These are phyloP conservation scores for Merops nubicus DNA, from an alignment of 2,113 vertebrate genomes.

Conservation along the genomic window DNA sequence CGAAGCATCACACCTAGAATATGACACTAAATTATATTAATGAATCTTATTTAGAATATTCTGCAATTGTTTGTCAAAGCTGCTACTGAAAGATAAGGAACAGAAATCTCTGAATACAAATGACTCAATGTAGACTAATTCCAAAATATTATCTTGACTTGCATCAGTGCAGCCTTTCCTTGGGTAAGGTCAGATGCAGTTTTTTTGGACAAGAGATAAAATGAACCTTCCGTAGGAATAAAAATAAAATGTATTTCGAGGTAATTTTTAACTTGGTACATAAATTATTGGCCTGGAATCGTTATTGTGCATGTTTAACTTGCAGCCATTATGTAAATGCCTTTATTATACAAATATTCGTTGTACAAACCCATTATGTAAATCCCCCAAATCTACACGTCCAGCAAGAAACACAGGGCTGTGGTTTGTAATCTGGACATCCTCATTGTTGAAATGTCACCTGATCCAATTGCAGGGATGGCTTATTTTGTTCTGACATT, in stretches of 20 bases:
- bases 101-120: constrained; percentile 56
- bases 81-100: constrained; percentile 50
- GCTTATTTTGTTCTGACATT: constrained; percentile 67
- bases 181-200: neutral
- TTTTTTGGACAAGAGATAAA: constrained; percentile 51
- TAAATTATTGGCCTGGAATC: constrained; percentile 68
- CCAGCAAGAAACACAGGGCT: neutral
- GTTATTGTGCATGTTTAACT: constrained; percentile 70
- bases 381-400: constrained; percentile 60
- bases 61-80: constrained; percentile 51
- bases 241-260: constrained; percentile 59
- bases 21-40: constrained; percentile 36
- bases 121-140: constrained; percentile 21
- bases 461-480: constrained; percentile 70
- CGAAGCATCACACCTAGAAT: neutral
- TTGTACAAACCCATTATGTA: constrained; percentile 66
- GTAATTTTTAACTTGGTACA: constrained; percentile 62
- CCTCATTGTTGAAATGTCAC: constrained; percentile 69
- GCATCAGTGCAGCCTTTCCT: constrained; percentile 6
- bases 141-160: neutral
- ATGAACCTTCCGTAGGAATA: constrained; percentile 44
- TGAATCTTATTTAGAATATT: constrained; percentile 29
- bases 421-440: constrained; percentile 47
- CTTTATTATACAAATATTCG: constrained; percentile 74
- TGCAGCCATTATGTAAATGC: constrained; percentile 66